phyloP scores from a whole-genome alignment of 2,888 invertebrate genomes.

The Drosophila crucigera region DNA sequence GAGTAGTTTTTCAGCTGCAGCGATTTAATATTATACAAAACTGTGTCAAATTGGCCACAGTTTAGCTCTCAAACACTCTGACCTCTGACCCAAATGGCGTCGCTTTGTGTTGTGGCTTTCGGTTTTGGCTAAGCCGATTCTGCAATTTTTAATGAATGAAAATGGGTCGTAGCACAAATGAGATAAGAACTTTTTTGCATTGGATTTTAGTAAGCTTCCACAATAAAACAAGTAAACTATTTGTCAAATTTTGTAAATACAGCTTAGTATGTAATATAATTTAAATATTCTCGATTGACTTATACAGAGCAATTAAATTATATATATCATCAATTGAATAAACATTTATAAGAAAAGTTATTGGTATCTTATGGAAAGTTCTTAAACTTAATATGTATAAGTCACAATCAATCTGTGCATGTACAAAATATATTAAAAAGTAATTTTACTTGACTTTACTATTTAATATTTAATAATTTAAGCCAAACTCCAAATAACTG shows the following conservation, averaged over 20 bases:
- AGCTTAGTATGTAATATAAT: not conserved
- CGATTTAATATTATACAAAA: constrained; percentile 42
- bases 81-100: constrained; percentile 27
- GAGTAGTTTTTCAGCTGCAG: constrained; percentile 31
- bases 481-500: too few relatives aligned
- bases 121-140: constrained; percentile 18
- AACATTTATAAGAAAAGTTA: not conserved
- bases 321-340: not conserved
- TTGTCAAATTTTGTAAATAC: not conserved
- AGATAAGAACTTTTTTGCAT: not conserved
- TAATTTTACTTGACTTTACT: too few relatives aligned
- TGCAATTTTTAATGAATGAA: constrained; percentile 3
- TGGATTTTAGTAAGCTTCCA: not conserved
- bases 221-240: not conserved
- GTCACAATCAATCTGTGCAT: too few relatives aligned
- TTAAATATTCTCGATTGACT: not conserved
- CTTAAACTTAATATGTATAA: not conserved
- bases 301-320: not conserved
- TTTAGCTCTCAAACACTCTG: constrained; percentile 26
- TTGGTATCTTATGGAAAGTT: not conserved
- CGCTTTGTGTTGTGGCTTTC: constrained; percentile 55
- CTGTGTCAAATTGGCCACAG: constrained; percentile 47
- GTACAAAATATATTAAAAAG: too few relatives aligned
- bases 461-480: too few relatives aligned
- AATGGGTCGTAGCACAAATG: not conserved